phyloP scores from a whole-genome alignment of 2,797 vertebrate genomes.

The Pangasius mekongensis region DNA sequence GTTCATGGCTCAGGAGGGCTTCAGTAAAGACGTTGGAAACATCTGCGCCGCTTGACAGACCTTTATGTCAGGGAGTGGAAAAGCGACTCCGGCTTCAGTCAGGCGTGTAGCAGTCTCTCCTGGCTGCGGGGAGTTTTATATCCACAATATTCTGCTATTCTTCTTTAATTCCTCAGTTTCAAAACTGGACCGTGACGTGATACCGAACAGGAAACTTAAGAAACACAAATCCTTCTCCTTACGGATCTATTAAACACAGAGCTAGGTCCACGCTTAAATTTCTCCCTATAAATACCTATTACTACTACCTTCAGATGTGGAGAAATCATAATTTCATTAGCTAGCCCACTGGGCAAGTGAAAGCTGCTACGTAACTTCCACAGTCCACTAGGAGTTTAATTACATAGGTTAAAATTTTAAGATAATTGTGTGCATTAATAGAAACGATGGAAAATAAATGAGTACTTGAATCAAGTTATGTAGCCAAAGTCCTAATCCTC shows the following conservation, averaged over 20 bases:
- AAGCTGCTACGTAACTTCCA: background rate
- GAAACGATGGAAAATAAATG: background rate
- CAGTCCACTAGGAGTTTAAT: background rate
- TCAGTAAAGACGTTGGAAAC: constrained; percentile 54
- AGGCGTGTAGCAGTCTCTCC: background rate
- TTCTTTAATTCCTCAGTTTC: background rate
- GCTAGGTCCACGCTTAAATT: background rate
- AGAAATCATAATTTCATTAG: background rate
- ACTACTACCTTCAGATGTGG: background rate
- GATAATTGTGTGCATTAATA: too few relatives aligned
- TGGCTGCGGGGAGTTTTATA: background rate
- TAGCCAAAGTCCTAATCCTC: background rate
- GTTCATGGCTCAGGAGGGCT: constrained; percentile 59
- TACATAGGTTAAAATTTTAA: too few relatives aligned
- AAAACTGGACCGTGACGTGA: background rate
- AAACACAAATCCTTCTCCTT: constrained; percentile 32
- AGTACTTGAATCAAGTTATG: background rate
- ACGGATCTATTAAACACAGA: constrained; percentile 32
- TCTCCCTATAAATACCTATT: background rate
- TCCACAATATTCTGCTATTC: background rate
- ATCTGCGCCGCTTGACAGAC: constrained; percentile 38
- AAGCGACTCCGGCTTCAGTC: constrained; percentile 11
- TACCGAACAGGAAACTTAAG: constrained; percentile 25
- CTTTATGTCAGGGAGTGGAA: constrained; percentile 18
- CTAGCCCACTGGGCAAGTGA: background rate